Evolutionary conservation across 1,140 invertebrate species (phyloP).

Genomic region (Caenorhabditis briggsae): DNA sequence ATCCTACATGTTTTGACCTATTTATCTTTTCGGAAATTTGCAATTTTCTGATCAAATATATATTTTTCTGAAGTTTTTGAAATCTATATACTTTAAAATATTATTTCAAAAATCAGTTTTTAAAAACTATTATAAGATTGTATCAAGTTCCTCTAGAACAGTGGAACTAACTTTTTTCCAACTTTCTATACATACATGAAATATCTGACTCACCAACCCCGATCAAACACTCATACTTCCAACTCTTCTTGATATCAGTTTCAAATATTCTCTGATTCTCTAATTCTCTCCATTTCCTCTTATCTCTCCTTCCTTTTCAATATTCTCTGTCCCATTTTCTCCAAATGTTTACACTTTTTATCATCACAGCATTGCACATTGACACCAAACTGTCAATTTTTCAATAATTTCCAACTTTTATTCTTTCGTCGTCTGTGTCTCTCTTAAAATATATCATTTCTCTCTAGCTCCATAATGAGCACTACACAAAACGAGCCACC

Average conservation of each 20-base stretch:
- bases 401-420: neutral
- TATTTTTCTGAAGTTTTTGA: no score
- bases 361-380: neutral
- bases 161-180: neutral
- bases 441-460: neutral
- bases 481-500: conserved; percentile 43
- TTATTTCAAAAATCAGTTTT: no score
- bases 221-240: conserved; percentile 44
- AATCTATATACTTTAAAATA: no score
- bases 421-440: conserved; percentile 32
- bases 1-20: no score
- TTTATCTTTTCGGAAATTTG: no score
- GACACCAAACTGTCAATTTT: neutral
- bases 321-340: no score
- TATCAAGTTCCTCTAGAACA: no score
- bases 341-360: conserved; percentile 49
- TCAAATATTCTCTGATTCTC: neutral
- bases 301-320: neutral
- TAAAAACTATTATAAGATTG: no score
- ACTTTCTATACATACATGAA: neutral
- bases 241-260: neutral
- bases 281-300: neutral
- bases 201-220: neutral
- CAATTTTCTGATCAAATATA: no score
- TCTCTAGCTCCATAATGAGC: conserved; percentile 10